Conservation (phyloP, 2,797 vertebrate genomes). For the Epinephelus awoara region DNA sequence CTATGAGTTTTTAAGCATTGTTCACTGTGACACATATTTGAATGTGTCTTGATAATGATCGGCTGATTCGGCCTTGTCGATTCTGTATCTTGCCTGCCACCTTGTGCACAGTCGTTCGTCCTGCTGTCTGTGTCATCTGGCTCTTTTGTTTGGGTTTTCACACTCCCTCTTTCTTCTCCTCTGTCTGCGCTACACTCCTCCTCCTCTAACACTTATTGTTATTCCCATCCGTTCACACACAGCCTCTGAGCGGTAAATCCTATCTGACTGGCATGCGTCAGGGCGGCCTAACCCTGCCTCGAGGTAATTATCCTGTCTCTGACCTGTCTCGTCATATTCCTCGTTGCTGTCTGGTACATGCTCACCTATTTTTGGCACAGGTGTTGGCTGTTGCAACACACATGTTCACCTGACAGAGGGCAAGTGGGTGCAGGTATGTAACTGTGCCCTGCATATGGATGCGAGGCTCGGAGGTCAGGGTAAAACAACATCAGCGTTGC, state of each 20-base stretch:
- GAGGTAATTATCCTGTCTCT: slow-evolving; percentile 70
- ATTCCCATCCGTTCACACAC: slow-evolving; percentile 47
- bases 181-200: slow-evolving; percentile 9
- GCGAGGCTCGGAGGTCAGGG: slow-evolving; percentile 18
- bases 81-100: slow-evolving; percentile 74
- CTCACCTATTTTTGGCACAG: slow-evolving; percentile 52
- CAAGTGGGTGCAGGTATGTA: not conserved
- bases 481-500: slow-evolving; percentile 21
- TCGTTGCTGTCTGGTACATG: slow-evolving; percentile 47
- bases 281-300: slow-evolving; percentile 47
- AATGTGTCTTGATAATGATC: not conserved
- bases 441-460: slow-evolving; percentile 1
- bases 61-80: not conserved
- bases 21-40: not conserved
- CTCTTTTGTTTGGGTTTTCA: slow-evolving; percentile 14
- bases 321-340: slow-evolving; percentile 67
- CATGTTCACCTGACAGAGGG: slow-evolving; percentile 3
- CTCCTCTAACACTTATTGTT: slow-evolving; percentile 52
- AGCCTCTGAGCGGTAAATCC: slow-evolving; percentile 59
- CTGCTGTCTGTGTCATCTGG: slow-evolving; percentile 37
- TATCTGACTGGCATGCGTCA: slow-evolving; percentile 43
- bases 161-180: slow-evolving; percentile 21
- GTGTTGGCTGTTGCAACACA: slow-evolving; percentile 16
- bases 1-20: slow-evolving; percentile 9
- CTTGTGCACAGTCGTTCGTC: slow-evolving; percentile 63